phyloP scores from a whole-genome alignment of 2,797 vertebrate species.

The Threskiornis aethiopicus region DNA sequence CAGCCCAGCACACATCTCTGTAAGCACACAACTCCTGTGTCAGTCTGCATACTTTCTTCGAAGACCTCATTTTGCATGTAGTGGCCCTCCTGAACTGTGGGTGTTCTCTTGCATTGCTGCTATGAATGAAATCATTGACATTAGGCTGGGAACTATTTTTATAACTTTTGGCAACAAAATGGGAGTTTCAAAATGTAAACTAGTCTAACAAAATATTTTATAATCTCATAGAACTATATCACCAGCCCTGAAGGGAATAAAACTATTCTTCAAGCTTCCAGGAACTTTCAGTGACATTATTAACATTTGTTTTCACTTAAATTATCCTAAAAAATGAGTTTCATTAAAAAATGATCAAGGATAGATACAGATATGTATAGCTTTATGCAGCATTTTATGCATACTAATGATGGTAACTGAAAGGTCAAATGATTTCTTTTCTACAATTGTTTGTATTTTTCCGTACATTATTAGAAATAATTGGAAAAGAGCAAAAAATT shows the following conservation, averaged over 20 bases:
- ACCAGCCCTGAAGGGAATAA: not conserved
- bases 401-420: not conserved
- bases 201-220: not conserved
- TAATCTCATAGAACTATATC: not conserved
- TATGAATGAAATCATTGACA: conserved; percentile 33
- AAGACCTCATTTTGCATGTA: not conserved
- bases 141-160: not conserved
- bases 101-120: not conserved
- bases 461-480: not conserved
- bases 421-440: not conserved
- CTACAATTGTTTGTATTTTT: not conserved
- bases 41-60: not conserved
- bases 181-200: not conserved
- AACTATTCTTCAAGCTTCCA: not conserved
- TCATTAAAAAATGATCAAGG: not conserved
- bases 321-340: not conserved
- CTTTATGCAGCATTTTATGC: not conserved
- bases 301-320: conserved; percentile 9
- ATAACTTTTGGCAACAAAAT: not conserved
- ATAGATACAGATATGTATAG: not conserved
- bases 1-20: not conserved
- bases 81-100: not conserved
- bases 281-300: not conserved
- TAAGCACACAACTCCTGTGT: not conserved
- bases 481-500: not conserved